Percentiles rank a stretch among this genome's conserved stretches.
Evolutionary conservation across 2,797 vertebrate species (phyloP).

Genomic region (Coregonus suidteri): DNA sequence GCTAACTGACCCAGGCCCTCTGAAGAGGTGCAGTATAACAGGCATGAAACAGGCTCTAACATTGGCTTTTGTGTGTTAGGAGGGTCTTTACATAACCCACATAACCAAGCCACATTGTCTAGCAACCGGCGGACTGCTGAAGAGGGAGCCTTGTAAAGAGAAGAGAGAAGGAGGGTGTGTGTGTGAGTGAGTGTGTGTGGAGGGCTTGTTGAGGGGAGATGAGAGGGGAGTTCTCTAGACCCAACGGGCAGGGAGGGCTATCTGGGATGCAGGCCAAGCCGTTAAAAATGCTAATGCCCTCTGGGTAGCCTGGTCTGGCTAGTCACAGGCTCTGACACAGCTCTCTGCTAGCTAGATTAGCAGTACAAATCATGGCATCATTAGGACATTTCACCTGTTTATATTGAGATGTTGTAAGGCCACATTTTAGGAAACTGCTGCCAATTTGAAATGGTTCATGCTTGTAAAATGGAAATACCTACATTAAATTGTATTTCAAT

Average conservation of each 20-base stretch:
- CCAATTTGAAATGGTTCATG: neutral
- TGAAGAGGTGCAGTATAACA: constrained; percentile 66
- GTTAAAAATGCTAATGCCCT: constrained; percentile 63
- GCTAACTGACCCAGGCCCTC: constrained; percentile 74
- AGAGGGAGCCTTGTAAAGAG: constrained; percentile 75
- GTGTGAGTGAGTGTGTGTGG: constrained; percentile 15
- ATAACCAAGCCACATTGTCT: constrained; percentile 82
- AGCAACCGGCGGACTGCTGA: constrained; percentile 75
- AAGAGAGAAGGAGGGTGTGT: constrained; percentile 54
- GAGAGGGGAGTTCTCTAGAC: neutral
- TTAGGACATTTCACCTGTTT: neutral
- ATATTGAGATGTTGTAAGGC: neutral
- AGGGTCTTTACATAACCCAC: constrained; percentile 84
- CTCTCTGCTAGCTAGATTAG: neutral
- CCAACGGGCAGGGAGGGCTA: neutral
- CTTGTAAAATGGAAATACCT: constrained; percentile 10
- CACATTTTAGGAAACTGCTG: neutral
- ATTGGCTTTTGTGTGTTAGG: constrained; percentile 81
- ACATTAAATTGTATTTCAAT: neutral
- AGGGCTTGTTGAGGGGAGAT: neutral
- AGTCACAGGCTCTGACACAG: neutral
- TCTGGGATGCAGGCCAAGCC: constrained; percentile 46
- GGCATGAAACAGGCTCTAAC: constrained; percentile 74
- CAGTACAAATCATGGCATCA: neutral
- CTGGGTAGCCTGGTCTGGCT: constrained; percentile 12